phyloP scores from a whole-genome alignment of 2,797 vertebrate species.

The Argyrosomus regius region DNA sequence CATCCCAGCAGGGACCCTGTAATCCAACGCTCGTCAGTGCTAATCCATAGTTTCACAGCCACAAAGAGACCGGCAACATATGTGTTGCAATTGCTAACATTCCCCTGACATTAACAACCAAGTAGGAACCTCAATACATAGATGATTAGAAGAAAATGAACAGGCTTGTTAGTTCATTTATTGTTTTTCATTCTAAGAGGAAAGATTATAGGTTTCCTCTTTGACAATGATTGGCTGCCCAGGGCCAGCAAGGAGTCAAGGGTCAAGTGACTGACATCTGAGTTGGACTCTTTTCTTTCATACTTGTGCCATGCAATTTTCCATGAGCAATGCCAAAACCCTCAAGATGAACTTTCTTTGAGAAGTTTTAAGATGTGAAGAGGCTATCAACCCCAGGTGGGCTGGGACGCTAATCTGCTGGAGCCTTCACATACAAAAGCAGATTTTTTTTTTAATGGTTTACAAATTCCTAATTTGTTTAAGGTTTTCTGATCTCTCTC shows the following conservation, averaged over 20 bases:
- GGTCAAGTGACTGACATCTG: conserved; percentile 64
- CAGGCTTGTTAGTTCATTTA: neutral
- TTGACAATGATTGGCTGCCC: conserved; percentile 36
- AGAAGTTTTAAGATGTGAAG: conserved; percentile 48
- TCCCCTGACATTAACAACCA: conserved; percentile 32
- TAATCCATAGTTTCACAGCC: conserved; percentile 68
- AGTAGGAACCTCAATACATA: conserved; percentile 20
- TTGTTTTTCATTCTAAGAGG: conserved; percentile 8
- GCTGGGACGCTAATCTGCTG: conserved; percentile 55
- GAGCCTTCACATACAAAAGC: conserved; percentile 51
- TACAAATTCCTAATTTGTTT: conserved; percentile 73
- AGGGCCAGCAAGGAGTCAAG: conserved; percentile 31
- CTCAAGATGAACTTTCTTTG: conserved; percentile 49
- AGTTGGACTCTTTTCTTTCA: conserved; percentile 47
- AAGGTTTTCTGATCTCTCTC: conserved; percentile 65
- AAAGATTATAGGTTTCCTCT: conserved; percentile 15
- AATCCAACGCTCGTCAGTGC: conserved; percentile 75
- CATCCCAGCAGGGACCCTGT: conserved; percentile 75
- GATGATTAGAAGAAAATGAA: conserved; percentile 25
- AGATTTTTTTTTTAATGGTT: conserved; percentile 55
- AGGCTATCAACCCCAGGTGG: conserved; percentile 67
- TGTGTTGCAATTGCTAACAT: conserved; percentile 37
- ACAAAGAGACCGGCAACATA: conserved; percentile 57
- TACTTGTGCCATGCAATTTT: conserved; percentile 41
- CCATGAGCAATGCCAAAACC: conserved; percentile 53